These are phyloP conservation scores for Cotesia chilonis DNA, from an alignment of 1,140 invertebrate species.

Conservation along the genomic window DNA sequence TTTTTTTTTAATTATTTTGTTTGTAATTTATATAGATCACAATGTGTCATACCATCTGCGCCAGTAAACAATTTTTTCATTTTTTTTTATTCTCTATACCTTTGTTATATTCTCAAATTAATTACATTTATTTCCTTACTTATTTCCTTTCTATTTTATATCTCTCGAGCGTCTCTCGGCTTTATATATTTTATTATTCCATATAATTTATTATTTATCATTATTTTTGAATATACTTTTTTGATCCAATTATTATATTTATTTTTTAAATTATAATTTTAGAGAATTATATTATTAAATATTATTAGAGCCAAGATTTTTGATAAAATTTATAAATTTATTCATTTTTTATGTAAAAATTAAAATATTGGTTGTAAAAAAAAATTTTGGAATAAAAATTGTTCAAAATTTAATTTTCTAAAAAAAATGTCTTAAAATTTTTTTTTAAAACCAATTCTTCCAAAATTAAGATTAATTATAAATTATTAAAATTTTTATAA, in stretches of 20 bases:
- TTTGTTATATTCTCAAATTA: slow-evolving; percentile 1
- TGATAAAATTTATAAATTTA: too few species aligned
- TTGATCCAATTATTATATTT: not conserved
- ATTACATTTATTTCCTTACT: slow-evolving; percentile 2
- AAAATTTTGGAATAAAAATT: too few species aligned
- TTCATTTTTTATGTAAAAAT: too few species aligned
- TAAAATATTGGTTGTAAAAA: too few species aligned
- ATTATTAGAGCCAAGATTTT: too few species aligned
- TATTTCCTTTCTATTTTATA: slow-evolving; percentile 23
- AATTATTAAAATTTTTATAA: too few species aligned
- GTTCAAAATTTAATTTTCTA: too few species aligned
- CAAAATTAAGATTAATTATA: too few species aligned
- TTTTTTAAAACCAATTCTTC: too few species aligned
- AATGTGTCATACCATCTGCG: slow-evolving; percentile 61
- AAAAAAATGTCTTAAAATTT: too few species aligned
- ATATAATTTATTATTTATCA: not conserved
- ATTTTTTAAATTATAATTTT: not conserved
- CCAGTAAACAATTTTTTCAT: slow-evolving; percentile 52
- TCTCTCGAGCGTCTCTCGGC: slow-evolving; percentile 27
- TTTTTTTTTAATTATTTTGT: too few species aligned
- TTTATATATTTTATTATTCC: slow-evolving; percentile 19
- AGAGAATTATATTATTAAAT: too few species aligned
- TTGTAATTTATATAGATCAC: slow-evolving; percentile 63
- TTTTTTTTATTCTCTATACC: slow-evolving; percentile 33
- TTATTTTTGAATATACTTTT: slow-evolving; percentile 7